A percentile compares a stretch with the other conserved stretches of the same genome.
phyloP scores from a whole-genome alignment of 2,888 invertebrate species.

The Masnerella sp. region DNA sequence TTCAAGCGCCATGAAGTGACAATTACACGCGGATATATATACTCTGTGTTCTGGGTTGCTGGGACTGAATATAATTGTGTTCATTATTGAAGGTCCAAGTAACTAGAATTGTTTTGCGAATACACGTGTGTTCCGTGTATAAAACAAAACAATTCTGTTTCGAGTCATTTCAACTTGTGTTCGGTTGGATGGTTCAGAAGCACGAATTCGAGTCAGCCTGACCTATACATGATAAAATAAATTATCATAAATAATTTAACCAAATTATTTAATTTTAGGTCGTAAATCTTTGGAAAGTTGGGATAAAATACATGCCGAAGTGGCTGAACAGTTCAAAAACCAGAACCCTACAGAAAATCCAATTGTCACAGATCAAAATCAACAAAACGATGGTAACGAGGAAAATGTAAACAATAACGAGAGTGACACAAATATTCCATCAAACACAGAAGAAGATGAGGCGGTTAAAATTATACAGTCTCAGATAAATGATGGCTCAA shows the following conservation, averaged over 20 bases:
- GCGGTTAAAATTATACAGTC: no score
- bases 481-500: no score
- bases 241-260: background rate
- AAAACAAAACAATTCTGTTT: conserved; percentile 4
- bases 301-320: background rate
- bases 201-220: conserved; percentile 5
- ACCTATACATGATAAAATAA: background rate
- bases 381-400: background rate
- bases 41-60: conserved; percentile 13
- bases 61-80: conserved; percentile 1
- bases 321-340: background rate
- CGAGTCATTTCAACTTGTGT: conserved; percentile 8
- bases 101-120: conserved; percentile 5
- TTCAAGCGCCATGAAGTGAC: no score
- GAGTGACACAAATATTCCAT: background rate
- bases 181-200: conserved; percentile 4
- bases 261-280: background rate
- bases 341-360: background rate
- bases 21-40: no score
- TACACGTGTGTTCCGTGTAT: conserved; percentile 5
- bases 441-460: no score
- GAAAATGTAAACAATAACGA: background rate
- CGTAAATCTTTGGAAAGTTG: background rate
- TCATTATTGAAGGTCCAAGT: background rate
- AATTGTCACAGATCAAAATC: background rate